phyloP scores from a whole-genome alignment of 2,888 invertebrate species.

The Macaria notata region DNA sequence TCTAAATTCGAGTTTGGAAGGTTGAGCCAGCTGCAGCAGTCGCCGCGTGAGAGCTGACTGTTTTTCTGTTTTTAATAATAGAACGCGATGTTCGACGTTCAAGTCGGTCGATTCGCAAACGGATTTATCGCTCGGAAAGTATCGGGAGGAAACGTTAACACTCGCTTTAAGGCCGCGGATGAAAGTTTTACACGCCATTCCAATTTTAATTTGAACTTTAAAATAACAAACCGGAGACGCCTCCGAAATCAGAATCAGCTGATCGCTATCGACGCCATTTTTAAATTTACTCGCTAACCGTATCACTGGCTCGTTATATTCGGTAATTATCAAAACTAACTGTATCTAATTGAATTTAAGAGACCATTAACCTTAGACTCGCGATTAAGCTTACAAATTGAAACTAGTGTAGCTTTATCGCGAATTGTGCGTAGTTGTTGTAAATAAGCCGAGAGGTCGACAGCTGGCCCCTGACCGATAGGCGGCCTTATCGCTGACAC shows the following conservation, averaged over 20 bases:
- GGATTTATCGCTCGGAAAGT: conserved; percentile 70
- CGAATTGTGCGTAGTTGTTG: conserved; percentile 62
- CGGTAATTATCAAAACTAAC: conserved; percentile 47
- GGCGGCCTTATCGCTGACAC: conserved; percentile 71
- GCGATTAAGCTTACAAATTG: conserved; percentile 70
- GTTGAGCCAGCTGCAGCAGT: conserved; percentile 40
- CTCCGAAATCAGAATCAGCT: conserved; percentile 42
- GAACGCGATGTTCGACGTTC: conserved; percentile 58
- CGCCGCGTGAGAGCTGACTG: conserved; percentile 52
- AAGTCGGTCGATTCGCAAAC: conserved; percentile 71
- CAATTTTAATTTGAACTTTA: conserved; percentile 68
- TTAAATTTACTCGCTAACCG: conserved; percentile 1
- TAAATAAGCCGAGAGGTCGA: conserved; percentile 71
- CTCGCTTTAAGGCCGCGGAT: conserved; percentile 68
- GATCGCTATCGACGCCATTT: conserved; percentile 35
- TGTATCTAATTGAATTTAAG: conserved; percentile 67
- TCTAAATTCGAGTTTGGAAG: conserved; percentile 52
- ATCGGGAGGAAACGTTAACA: conserved; percentile 64
- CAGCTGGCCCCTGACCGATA: conserved; percentile 79
- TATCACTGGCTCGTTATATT: conserved; percentile 31
- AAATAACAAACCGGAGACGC: conserved; percentile 51
- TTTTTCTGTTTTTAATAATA: conserved; percentile 67
- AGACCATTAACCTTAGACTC: conserved; percentile 67
- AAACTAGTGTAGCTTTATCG: conserved; percentile 55
- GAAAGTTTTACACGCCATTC: conserved; percentile 73